These are phyloP conservation scores for Darevskia mixta DNA, from an alignment of 2,797 vertebrate genomes.

Conservation along the genomic window DNA sequence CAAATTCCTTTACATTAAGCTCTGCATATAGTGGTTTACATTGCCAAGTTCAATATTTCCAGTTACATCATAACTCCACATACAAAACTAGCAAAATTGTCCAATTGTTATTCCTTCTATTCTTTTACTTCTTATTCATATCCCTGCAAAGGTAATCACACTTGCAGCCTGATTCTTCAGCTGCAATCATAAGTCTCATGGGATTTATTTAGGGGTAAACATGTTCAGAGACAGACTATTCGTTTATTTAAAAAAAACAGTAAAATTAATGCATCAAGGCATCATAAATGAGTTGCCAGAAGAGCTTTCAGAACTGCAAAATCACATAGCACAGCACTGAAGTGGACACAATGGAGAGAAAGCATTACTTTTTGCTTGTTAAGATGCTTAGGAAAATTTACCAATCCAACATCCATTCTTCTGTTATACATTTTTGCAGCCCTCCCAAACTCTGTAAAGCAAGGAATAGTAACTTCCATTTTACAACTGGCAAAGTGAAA, in stretches of 20 bases:
- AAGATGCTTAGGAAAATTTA: background rate
- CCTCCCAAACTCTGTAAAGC: too few species aligned
- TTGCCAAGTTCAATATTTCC: slow-evolving; percentile 32
- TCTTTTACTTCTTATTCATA: slow-evolving; percentile 40
- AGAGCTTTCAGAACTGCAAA: background rate
- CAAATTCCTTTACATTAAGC: background rate
- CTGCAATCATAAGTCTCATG: background rate
- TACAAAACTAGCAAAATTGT: slow-evolving; percentile 19
- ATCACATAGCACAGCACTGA: background rate
- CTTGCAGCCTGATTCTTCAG: background rate
- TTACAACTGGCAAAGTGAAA: too few species aligned
- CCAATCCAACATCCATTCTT: background rate
- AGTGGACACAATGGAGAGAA: too few species aligned
- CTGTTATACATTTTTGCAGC: background rate
- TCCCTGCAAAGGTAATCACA: background rate
- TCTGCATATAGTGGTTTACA: background rate
- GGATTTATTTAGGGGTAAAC: background rate
- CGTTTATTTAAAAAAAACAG: too few species aligned
- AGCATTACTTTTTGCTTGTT: background rate
- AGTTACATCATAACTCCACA: background rate
- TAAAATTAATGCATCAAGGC: too few species aligned
- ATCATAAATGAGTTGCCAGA: too few species aligned
- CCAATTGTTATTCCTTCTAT: slow-evolving; percentile 25
- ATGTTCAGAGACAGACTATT: too few species aligned
- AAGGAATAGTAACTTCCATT: too few species aligned